Percentiles rank a stretch among this genome's conserved stretches.
Evolutionary conservation across 2,113 vertebrate genomes (phyloP).

Genomic region (Ivindomyrus marchei): DNA sequence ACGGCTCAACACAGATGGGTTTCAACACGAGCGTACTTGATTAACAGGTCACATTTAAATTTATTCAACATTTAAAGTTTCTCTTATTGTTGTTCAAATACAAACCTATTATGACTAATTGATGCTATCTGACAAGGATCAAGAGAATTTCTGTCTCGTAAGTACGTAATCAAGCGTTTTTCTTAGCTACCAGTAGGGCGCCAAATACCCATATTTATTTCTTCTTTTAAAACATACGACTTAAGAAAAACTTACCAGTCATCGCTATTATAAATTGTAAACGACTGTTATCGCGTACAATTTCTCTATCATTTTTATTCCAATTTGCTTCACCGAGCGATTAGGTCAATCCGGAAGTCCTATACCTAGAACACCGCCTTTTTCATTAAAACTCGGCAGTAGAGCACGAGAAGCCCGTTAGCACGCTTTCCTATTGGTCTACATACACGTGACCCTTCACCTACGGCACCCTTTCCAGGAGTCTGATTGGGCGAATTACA

Average conservation of each 20-base stretch:
- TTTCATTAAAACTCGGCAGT: not conserved
- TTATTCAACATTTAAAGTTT: not conserved
- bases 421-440: not conserved
- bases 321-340: not conserved
- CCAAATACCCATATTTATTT: not conserved
- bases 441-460: not conserved
- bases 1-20: not conserved
- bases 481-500: not conserved
- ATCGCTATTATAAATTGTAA: not conserved
- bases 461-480: not conserved
- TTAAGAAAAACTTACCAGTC: not conserved
- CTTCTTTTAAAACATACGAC: not conserved
- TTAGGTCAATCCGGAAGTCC: not conserved
- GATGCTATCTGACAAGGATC: not conserved
- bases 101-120: not conserved
- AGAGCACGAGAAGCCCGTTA: not conserved
- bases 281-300: not conserved
- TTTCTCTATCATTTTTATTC: not conserved
- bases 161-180: not conserved
- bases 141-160: not conserved
- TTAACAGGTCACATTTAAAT: not conserved
- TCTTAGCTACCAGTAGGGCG: not conserved
- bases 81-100: not conserved
- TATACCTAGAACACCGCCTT: not conserved
- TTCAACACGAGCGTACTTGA: not conserved